Percentiles rank a stretch among this genome's conserved stretches.
Conservation (phyloP, 2,113 vertebrate species). For the Labrus mixtus region DNA sequence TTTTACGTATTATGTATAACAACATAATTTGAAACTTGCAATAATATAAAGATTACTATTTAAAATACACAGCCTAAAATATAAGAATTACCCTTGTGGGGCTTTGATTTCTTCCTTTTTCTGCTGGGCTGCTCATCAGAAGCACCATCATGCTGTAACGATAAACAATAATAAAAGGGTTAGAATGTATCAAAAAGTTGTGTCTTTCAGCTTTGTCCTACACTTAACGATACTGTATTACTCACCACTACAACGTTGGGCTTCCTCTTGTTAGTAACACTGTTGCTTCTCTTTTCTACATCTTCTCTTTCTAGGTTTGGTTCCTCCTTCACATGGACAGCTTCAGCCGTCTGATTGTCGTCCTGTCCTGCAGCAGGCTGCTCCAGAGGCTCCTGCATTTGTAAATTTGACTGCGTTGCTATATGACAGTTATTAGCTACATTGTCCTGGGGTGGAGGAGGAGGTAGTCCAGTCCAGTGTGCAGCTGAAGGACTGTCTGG, state of each 20-base stretch:
- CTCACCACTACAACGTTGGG: neutral
- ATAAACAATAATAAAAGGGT: neutral
- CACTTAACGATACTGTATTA: neutral
- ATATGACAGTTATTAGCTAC: neutral
- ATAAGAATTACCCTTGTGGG: conserved; percentile 55
- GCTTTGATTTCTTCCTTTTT: conserved; percentile 61
- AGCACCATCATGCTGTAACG: conserved; percentile 28
- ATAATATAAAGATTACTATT: neutral
- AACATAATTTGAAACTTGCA: neutral
- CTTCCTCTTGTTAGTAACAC: conserved; percentile 35
- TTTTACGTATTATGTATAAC: neutral
- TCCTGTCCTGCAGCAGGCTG: neutral
- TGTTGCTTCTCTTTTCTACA: neutral
- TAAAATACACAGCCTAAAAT: neutral
- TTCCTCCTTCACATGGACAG: conserved; percentile 32
- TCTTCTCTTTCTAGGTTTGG: neutral
- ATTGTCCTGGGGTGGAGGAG: conserved; percentile 78
- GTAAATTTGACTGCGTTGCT: neutral
- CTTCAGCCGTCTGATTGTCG: neutral
- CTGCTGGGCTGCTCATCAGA: conserved; percentile 2
- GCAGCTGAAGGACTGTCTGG: conserved; percentile 45
- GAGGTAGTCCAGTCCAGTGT: conserved; percentile 68
- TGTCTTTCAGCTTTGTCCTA: neutral
- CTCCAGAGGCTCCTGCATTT: neutral
- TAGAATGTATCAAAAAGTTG: neutral